Evolutionary conservation across 30 jellyfish, hydroid and myxozoan genomes (phyloP), one percentile per base, ranked within the genome.

Genomic region (Sanderia malayensis): DNA sequence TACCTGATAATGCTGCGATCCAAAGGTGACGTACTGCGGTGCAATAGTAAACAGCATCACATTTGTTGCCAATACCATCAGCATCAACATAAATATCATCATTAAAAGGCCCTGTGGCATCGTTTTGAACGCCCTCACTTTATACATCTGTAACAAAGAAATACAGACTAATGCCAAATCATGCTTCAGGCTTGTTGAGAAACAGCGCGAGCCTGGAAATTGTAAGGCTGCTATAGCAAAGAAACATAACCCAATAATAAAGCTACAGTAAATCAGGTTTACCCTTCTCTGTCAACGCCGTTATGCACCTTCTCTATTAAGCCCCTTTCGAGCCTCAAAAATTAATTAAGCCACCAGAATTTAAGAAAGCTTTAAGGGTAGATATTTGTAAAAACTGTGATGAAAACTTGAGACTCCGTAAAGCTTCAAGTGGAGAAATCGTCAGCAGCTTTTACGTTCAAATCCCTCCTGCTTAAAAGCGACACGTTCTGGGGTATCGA

Each of bases 101-200:
- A 89, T 26, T 65, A 89, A 62, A 31, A 89, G 58, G 24, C 95
- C 97, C 60, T 89, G 97, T 27, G 97, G 97, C 94, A 89, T 66
- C 0, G 97, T 89, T n/a, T 95, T 94, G 31, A 85, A 60, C 13
- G 97, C 70, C 32, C 89, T 79, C 22, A 89, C 82, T 70, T 71
- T 68, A 61, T 59, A 89, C 95, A 89, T 67, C 97, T 88, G 70
- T 0, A 49, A 49, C 18, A 24, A 19, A 49, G 44, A 44, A 52
- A 33, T 11, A 41, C 55, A 41, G 15, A 41, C 15, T 41, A 41
- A 41, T 41, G 55, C 11, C 8, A 41, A 41, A 6, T 6, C 15
- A 6, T 8, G 55, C 55, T 15, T 15, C 55, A 41, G 55, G 15
- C 11, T 8, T 41, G 55, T 41, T 15, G 15, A 8, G 8, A 41